Base-by-base conservation (phyloP, 2,888 invertebrate species). In the Biston stratarius region DNA sequence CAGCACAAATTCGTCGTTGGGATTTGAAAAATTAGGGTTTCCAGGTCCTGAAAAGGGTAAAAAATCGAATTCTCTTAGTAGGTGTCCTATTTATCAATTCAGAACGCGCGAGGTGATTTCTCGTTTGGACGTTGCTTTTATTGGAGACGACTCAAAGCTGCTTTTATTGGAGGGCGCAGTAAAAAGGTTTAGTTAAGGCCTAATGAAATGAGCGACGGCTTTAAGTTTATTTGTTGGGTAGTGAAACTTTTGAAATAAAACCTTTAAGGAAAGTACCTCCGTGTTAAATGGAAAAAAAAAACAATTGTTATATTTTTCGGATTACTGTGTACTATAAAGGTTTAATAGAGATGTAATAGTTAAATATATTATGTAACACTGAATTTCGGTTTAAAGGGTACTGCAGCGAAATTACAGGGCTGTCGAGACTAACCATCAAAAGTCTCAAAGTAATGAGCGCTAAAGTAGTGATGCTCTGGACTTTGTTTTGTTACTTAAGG, bases 221-320 rank as follows among this genome's bases (percentile, higher is more conserved):
- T 57, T 52, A 61, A 57, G 34, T 57, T 61, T 66, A 72, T 74
- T 73, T 74, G 72, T 63, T 64, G 64, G 45, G 48, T 44, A 57
- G 61, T 56, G n/a, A 71, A 70, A 64, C 45, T 72, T 62, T 53
- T 51, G 42, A 60, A 61, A 58, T 52, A 66, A 42, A 51, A 51
- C 57, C 51, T 57, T 61, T 34, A 24, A 10, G 44, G 24, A 49
- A 49, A 49, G 49, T 59, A 12, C n/a, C 45, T 34, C 45, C 44
- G 45, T 14, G 33, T 57, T 45, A 14, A 45, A 11, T 15, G 15
- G 5, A 24, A 15, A 42, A 56, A 56, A 56, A 56, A 24, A 24
- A 15, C 55, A 42, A 55, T 40, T 42, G 38, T 49, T 42, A 11
- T 42, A 11, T 6, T 51, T 51, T 51, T 36, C 36, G 2, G 36